phyloP scores from a whole-genome alignment of 2,888 invertebrate species.

The Trissolcus brochymenae region DNA sequence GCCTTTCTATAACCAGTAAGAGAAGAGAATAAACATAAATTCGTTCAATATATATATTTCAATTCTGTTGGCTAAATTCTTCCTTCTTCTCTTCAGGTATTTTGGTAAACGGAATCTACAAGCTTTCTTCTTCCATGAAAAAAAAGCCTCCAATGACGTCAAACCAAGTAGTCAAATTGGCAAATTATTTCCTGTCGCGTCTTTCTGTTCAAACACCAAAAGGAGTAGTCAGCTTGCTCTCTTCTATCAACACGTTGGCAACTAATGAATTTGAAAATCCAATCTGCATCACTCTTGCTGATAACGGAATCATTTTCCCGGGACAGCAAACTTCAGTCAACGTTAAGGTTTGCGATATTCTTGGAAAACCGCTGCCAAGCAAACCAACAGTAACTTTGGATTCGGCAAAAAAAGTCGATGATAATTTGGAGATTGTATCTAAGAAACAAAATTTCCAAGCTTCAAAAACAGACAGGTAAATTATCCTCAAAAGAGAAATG shows the following conservation, averaged over 20 bases:
- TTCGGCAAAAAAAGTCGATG: constrained; percentile 84
- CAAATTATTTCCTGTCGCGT: constrained; percentile 91
- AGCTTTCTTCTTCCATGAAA: constrained; percentile 80
- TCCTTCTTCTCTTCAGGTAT: constrained; percentile 76
- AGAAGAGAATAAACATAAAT: no score
- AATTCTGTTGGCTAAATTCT: not conserved
- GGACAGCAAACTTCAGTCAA: constrained; percentile 84
- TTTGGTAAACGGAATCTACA: constrained; percentile 81
- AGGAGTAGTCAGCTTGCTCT: constrained; percentile 88
- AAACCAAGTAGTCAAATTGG: constrained; percentile 91
- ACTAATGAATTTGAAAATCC: constrained; percentile 85
- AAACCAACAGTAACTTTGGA: constrained; percentile 84
- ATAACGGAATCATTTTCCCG: constrained; percentile 85
- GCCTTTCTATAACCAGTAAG: constrained; percentile 84
- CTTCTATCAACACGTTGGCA: constrained; percentile 84
- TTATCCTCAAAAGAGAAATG: not conserved
- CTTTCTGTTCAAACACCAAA: constrained; percentile 91
- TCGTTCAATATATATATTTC: not conserved
- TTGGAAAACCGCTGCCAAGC: constrained; percentile 84
- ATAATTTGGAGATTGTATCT: constrained; percentile 86
- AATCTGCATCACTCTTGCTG: constrained; percentile 88
- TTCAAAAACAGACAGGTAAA: constrained; percentile 72
- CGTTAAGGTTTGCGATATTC: constrained; percentile 84
- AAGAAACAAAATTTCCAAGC: constrained; percentile 77
- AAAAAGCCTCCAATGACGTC: constrained; percentile 84